Base-by-base conservation (phyloP, 2,113 vertebrate species). In the Amblyopsis rosae region DNA sequence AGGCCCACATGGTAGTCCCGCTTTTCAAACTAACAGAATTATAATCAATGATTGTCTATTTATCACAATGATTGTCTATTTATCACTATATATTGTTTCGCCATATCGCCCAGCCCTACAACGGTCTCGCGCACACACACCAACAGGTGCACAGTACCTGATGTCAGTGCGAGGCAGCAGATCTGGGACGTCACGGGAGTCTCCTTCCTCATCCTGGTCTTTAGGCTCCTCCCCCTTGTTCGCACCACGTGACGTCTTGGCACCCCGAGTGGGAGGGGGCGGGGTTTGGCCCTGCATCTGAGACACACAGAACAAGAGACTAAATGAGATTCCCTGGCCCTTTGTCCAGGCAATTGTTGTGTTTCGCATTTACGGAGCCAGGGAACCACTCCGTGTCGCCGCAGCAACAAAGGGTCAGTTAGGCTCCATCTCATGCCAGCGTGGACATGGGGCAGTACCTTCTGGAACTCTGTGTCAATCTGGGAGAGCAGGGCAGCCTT, bases 401-500 rank as follows among this genome's bases (percentile, higher is more conserved):
- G 12, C 50, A 51, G 50, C 50, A 26, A 26, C 26, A 26, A 26
- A 26, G 26, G 26, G 26, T 26, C 3, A 51, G 50, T 13, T 13
- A 13, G 13, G 51, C 51, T 15, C 51, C 3, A 15, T 13, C 51
- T 6, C 15, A 13, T 13, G 12, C 8, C 13, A 15, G 12, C 12
- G 13, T 53, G 12, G 6, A 53, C 51, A 13, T 7, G 35, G 5
- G 4, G 35, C 51, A 12, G 65, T 91, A 96, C 95, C 94, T 96
- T 96, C 62, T 96, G 95, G 91, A 96, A 95, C 82, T 96, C 95
- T 16, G 94, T 92, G 85, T 96, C 94, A 78, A 96, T 96, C 73
- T 96, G 95, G 10, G 94, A 91, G 12, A 96, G 90, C 54, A 96
- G 92, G 10, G 95, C 95, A 63, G 95, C 94, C 57, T 96, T 96